A percentile compares a stretch with the other conserved stretches of the same genome.
Evolutionary conservation across 2,797 vertebrate genomes (phyloP).

Genomic region (Leptodactylus fallax): DNA sequence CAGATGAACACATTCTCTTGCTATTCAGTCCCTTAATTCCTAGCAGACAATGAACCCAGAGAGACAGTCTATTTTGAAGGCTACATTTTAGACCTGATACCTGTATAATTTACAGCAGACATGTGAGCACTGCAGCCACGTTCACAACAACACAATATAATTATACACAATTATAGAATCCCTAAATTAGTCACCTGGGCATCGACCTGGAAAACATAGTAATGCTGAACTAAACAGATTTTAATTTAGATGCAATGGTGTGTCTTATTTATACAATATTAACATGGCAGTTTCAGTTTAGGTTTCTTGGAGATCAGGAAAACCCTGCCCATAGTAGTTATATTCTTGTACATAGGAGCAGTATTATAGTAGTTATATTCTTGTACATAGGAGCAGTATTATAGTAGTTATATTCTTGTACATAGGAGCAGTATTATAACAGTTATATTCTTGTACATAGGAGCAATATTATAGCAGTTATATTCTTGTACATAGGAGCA

Average conservation of each 20-base stretch:
- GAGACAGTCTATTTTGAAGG: not conserved
- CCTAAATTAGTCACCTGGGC: slow-evolving; percentile 43
- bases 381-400: not conserved
- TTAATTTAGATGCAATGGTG: not conserved
- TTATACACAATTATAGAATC: slow-evolving; percentile 37
- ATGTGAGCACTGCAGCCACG: not conserved
- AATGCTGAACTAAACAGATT: not conserved
- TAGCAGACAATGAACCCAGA: not conserved
- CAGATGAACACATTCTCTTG: not conserved
- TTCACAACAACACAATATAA: slow-evolving; percentile 47
- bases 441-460: not conserved
- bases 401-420: slow-evolving; percentile 16
- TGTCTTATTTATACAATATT: not conserved
- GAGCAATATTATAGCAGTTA: slow-evolving; percentile 10
- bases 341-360: not conserved
- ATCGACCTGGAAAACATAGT: slow-evolving; percentile 38
- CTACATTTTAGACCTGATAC: not conserved
- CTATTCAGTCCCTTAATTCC: not conserved
- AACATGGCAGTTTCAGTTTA: no score
- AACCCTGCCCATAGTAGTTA: not conserved
- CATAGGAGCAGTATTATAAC: not conserved
- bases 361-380: slow-evolving; percentile 18
- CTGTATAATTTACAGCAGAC: slow-evolving; percentile 6
- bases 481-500: not conserved
- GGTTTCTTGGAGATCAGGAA: no score